Conservation (phyloP, 2,888 invertebrate species). For the Hydropsyche betteni region DNA sequence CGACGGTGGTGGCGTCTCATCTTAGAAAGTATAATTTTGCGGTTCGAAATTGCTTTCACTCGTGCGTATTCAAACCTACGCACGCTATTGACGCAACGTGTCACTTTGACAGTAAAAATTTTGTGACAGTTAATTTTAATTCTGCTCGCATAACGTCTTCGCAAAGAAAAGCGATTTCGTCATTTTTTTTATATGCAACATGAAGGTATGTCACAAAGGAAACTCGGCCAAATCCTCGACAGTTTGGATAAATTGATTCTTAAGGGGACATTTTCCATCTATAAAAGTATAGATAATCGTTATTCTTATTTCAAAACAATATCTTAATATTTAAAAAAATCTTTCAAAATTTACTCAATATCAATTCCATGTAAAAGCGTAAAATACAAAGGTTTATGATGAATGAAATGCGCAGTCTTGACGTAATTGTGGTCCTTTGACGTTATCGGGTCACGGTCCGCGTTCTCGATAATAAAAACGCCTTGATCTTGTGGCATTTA, state of each 20-base stretch:
- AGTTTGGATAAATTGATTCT: too few species aligned
- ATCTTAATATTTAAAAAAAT: too few species aligned
- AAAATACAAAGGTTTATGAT: too few species aligned
- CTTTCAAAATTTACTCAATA: too few species aligned
- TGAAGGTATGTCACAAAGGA: too few species aligned
- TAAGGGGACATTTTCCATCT: too few species aligned
- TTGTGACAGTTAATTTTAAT: constrained; percentile 25
- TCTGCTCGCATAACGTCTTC: constrained; percentile 1
- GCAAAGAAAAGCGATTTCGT: constrained; percentile 5
- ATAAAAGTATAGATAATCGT: too few species aligned
- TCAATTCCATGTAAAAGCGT: too few species aligned
- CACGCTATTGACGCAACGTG: neutral
- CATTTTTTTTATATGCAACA: neutral
- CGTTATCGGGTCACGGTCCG: constrained; percentile 35
- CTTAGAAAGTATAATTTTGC: constrained; percentile 26
- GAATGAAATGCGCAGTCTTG: constrained; percentile 9
- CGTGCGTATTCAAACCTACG: constrained; percentile 7
- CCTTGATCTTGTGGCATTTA: constrained; percentile 34
- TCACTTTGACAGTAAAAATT: constrained; percentile 9
- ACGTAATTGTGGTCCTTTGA: constrained; percentile 27
- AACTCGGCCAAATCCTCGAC: too few species aligned
- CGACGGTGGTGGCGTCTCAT: constrained; percentile 1
- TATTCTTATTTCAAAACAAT: too few species aligned
- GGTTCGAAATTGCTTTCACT: constrained; percentile 25
- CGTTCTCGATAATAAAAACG: neutral